Base-by-base conservation (phyloP, 2,113 vertebrate species). In the Bubo bubo region DNA sequence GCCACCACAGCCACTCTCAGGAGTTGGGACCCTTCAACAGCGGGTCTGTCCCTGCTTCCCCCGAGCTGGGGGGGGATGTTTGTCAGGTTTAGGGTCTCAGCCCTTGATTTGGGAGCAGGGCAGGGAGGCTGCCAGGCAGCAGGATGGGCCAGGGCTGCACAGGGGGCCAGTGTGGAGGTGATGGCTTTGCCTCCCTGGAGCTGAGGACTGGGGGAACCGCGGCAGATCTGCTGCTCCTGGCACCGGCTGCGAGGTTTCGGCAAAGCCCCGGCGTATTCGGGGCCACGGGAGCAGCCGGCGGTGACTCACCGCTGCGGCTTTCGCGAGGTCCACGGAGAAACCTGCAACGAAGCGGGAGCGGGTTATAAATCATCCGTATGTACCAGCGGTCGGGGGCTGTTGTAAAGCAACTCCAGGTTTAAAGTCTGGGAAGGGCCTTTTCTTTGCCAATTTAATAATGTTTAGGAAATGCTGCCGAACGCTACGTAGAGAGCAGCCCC, bases 261-360 rank as follows among this genome's bases (percentile, higher is more conserved):
- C 63, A 26, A 34, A 76, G 52, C 28, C 41, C 10, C 12, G 86
- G 71, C 1, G 3, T 3, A 2, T 26, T 9, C 2, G 14, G 45
- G 73, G 43, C 30, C 16, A 1, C 49, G 1, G 24, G 52, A 27
- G 58, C 15, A 2, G 32, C 72, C 0, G 6, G 19, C 1, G 1
- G 59, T 8, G 16, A 97, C 97, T 97, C 94, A 98, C 97, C 67
- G 6, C 43, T 32, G 93, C 53, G 3, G 86, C 86, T 45, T 37
- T 91, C 75, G 14, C 1, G 11, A 27, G 45, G 3, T 26, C 75
- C 9, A 55, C 1, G 26, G 49, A 71, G 63, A 85, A 49, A 34
- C 96, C 97, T 98, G 95, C n/a, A 74, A 73, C 1, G 6, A 37
- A 90, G 45, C 2, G 3, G 80, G 35, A 82, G 22, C 1, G 1